Evolutionary conservation across 2,113 vertebrate species (phyloP).

Genomic region (Cyrtonyx montezumae): DNA sequence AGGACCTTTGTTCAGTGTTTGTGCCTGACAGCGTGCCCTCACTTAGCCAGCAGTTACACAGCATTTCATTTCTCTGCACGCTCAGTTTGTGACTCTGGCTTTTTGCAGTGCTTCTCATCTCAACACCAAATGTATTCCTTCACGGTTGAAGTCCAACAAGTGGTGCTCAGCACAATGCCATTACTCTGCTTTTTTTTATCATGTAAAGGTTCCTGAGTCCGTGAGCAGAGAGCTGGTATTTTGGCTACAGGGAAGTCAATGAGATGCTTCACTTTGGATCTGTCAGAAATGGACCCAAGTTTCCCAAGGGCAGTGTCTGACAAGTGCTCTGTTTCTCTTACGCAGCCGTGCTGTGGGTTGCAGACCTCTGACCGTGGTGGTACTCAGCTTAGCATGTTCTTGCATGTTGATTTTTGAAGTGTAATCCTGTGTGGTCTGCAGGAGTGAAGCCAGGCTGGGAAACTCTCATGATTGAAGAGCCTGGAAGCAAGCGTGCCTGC

Average conservation of each 20-base stretch:
- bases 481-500: background rate
- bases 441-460: background rate
- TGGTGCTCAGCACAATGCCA: background rate
- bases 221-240: background rate
- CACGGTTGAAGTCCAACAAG: conserved; percentile 4
- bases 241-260: background rate
- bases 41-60: background rate
- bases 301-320: background rate
- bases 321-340: background rate
- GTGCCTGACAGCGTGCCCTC: background rate
- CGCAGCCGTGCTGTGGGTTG: background rate
- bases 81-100: background rate
- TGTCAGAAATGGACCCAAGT: background rate
- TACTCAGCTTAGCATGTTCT: background rate
- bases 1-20: background rate
- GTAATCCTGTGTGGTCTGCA: background rate
- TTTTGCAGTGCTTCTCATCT: background rate
- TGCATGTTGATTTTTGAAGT: background rate
- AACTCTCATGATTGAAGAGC: conserved; percentile 18
- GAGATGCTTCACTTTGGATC: background rate
- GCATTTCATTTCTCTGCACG: background rate
- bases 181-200: conserved; percentile 4
- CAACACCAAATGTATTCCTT: background rate
- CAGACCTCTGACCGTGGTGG: background rate
- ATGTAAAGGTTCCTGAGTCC: background rate